Evolutionary conservation across 2,113 vertebrate genomes (phyloP), one percentile per base, ranked within the genome.

Genomic region (Crocuta crocuta): DNA sequence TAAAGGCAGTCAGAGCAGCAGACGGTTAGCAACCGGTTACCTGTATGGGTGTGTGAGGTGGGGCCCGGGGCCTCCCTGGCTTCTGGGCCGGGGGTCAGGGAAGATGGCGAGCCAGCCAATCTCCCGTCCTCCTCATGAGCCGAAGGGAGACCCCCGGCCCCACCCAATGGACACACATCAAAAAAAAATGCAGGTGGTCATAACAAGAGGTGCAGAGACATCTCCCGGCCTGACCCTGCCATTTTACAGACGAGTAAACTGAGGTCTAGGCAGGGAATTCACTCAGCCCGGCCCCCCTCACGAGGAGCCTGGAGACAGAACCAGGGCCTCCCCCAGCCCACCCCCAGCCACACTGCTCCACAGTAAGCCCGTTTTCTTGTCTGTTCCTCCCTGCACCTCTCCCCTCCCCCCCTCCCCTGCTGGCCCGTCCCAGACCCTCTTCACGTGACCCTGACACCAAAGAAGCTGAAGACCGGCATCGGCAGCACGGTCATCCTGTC

Each of bases 401-500:
- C 48, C 82, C 68, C 63, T 76, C 19, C 0, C 8, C 13, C 21
- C 1, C 45, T 68, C 91, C 97, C 91, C 88, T 5, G 0, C 90
- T 79, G 98, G 48, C 92, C 73, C 1, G 15, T 0, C 78, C 82
- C 97, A 99, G 99, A 99, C 98, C 99, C 99, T 73, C 99, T 99
- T 97, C 99, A 99, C n/a, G 99, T 99, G 98, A 99, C 99, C 90
- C 99, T 99, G 98, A 99, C 99, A 97, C 99, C 99, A 98, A 99
- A 99, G 99, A 99, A 99, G 98, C 99, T 99, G 98, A 99, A 99
- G 98, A 99, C 99, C 0, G 99, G 99, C 92, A 99, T 99, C 63
- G 99, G 99, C 98, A 99, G 99, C 98, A 99, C 99, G 0, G 99
- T 99, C 97, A 99, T 99, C 98, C 99, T 99, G 58, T 99, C 99